phyloP scores from a whole-genome alignment of 1,140 invertebrate genomes.

The Coelopa frigida region DNA sequence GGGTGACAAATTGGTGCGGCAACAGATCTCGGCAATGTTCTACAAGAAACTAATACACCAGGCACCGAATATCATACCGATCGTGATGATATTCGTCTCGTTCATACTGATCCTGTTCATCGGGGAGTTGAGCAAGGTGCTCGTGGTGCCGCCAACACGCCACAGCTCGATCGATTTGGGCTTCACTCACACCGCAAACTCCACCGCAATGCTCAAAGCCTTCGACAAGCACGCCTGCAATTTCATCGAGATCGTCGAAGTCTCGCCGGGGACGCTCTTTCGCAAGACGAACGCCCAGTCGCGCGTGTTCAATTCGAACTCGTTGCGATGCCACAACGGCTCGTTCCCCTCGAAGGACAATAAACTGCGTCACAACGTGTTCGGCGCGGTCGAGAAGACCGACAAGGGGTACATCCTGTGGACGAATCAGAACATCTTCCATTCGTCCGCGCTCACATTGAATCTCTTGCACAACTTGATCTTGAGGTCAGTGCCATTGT shows the following conservation, averaged over 20 bases:
- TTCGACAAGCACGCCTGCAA: too few relatives aligned
- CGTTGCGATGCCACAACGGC: background rate
- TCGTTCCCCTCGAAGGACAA: too few relatives aligned
- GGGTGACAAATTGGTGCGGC: background rate
- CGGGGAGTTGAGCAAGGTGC: too few relatives aligned
- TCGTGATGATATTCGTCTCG: constrained; percentile 26
- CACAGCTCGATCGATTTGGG: too few relatives aligned
- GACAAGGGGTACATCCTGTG: constrained; percentile 14
- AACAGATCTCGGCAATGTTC: constrained; percentile 29
- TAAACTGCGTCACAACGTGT: too few relatives aligned
- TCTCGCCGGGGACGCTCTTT: too few relatives aligned
- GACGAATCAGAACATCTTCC: constrained; percentile 27
- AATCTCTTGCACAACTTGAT: constrained; percentile 31
- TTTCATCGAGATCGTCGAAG: too few relatives aligned
- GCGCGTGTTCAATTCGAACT: constrained; percentile 1
- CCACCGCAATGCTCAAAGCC: too few relatives aligned
- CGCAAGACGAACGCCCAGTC: too few relatives aligned
- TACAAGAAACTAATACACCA: constrained; percentile 35
- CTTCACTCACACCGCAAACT: too few relatives aligned
- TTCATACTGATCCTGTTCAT: constrained; percentile 20
- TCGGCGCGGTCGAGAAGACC: constrained; percentile 21
- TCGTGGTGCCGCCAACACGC: too few relatives aligned
- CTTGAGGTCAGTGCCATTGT: constrained; percentile 24
- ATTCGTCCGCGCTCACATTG: constrained; percentile 28
- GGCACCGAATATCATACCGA: constrained; percentile 30